Evolutionary conservation across 2,113 vertebrate genomes (phyloP).

Genomic region (Hippocampus barbouri): DNA sequence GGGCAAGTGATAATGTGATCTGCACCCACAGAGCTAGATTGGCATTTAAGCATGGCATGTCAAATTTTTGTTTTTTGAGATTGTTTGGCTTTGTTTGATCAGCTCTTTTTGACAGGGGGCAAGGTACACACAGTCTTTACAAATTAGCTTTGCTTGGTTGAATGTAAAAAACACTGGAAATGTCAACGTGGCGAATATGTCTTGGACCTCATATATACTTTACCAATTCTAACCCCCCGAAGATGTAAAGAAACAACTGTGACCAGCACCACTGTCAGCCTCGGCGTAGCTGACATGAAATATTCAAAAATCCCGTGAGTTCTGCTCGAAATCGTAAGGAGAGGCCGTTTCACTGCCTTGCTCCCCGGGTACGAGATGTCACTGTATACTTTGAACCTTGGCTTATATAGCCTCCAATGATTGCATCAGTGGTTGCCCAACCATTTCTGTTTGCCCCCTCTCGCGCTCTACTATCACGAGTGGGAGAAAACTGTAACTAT

Average conservation of each 20-base stretch:
- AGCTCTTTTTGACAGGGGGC: too few relatives aligned
- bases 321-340: conserved; percentile 47
- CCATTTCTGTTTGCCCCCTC: background rate
- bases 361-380: conserved; percentile 48
- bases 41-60: too few relatives aligned
- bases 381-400: conserved; percentile 56
- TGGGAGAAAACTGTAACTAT: background rate
- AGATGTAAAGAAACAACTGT: conserved; percentile 40
- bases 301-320: conserved; percentile 57
- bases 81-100: too few relatives aligned
- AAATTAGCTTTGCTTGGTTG: background rate
- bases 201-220: conserved; percentile 3
- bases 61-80: too few relatives aligned
- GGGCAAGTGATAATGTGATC: too few relatives aligned
- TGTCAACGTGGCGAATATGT: background rate
- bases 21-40: too few relatives aligned
- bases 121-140: background rate
- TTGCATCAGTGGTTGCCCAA: background rate
- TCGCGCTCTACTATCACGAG: conserved; percentile 15
- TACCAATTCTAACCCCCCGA: conserved; percentile 25
- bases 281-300: conserved; percentile 54
- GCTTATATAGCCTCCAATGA: conserved; percentile 32
- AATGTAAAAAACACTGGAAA: background rate
- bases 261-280: conserved; percentile 53
- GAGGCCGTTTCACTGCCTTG: conserved; percentile 34